These are phyloP conservation scores for western clawed frog (Xenopus tropicalis) DNA, from an alignment of 2,113 vertebrate genomes.

Conservation along the genomic window UCB_Xtro_10.0 CM004451.2:78519001-78519500, in stretches of 20 bases:
- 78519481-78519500: constrained; percentile 54
- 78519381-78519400: no score
- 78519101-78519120: constrained; percentile 57
- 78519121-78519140: constrained; percentile 53
- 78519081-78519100: constrained; percentile 53
- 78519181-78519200: constrained; percentile 48
- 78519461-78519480: neutral
- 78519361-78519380: no score
- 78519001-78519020: constrained; percentile 32
- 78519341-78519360: no score
- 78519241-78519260: neutral
- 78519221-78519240: constrained; percentile 57
- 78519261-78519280: neutral
- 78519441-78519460: no score
- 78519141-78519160: constrained; percentile 55
- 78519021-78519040: constrained; percentile 77
- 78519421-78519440: no score
- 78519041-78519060: constrained; percentile 76
- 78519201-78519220: constrained; percentile 56
- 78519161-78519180: constrained; percentile 62
- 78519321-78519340: no score
- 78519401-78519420: no score
- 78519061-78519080: constrained; percentile 73
- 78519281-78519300: neutral
- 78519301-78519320: neutral